These are phyloP conservation scores for Falcunculus frontatus DNA, from an alignment of 2,113 vertebrate species.

Conservation along the genomic window DNA sequence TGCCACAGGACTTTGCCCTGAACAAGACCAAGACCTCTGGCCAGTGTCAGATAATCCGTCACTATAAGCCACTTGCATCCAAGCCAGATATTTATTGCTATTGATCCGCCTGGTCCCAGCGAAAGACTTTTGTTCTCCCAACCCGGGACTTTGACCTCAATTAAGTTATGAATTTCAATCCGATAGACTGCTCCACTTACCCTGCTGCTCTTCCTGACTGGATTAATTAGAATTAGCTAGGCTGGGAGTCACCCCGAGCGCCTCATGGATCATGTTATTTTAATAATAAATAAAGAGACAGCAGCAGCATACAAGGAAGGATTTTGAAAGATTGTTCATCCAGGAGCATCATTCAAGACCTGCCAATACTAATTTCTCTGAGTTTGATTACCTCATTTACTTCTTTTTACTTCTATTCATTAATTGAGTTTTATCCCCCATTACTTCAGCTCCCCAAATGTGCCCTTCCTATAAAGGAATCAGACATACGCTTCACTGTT, in stretches of 20 bases:
- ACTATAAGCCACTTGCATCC: constrained; percentile 82
- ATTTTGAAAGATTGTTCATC: constrained; percentile 83
- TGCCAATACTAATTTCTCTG: constrained; percentile 85
- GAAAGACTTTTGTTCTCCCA: constrained; percentile 96
- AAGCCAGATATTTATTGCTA: constrained; percentile 99
- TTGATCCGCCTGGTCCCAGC: constrained; percentile 94
- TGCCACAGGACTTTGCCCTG: constrained; percentile 62
- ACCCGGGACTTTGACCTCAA: constrained; percentile 97
- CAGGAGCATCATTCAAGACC: constrained; percentile 78
- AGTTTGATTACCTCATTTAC: constrained; percentile 78
- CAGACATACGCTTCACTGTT: constrained; percentile 20
- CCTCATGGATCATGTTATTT: constrained; percentile 95
- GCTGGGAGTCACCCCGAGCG: constrained; percentile 80
- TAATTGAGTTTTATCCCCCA: constrained; percentile 65
- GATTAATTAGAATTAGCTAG: constrained; percentile 99
- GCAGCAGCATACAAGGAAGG: constrained; percentile 72
- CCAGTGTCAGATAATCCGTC: constrained; percentile 83
- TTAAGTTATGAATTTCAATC: constrained; percentile 99
- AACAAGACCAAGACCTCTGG: constrained; percentile 75
- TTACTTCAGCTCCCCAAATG: constrained; percentile 68
- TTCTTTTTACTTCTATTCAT: constrained; percentile 74
- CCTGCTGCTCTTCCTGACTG: constrained; percentile 87
- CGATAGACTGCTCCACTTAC: constrained; percentile 96
- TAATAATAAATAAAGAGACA: constrained; percentile 91
- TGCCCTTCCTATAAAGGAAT: constrained; percentile 64